Evolutionary conservation across 2,113 vertebrate species (phyloP).

Genomic region (Tinamus guttatus): DNA sequence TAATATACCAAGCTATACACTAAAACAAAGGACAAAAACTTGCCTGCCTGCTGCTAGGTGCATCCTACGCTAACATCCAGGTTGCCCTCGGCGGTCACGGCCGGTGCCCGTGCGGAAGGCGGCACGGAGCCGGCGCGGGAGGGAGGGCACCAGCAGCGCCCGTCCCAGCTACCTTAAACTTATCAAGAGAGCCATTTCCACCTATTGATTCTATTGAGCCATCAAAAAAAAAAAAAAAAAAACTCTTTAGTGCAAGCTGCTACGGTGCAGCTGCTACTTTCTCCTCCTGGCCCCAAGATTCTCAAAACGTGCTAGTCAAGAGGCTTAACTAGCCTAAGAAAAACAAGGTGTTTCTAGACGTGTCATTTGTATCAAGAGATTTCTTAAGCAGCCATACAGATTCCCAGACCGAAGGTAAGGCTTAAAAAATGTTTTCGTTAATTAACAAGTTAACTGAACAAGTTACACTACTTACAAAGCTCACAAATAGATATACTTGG

Average conservation of each 20-base stretch:
- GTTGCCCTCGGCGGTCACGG: neutral
- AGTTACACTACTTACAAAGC: neutral
- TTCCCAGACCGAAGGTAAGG: neutral
- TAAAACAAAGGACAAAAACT: neutral
- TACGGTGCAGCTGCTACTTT: neutral
- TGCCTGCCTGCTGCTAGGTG: neutral
- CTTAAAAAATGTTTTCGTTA: neutral
- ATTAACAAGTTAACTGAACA: neutral
- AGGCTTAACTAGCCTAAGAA: neutral
- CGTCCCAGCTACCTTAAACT: neutral
- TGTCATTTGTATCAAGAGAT: neutral
- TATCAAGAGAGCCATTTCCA: fast-evolving
- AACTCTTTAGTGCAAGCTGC: neutral
- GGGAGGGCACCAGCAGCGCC: neutral
- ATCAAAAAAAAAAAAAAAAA: fast-evolving
- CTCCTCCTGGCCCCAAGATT: fast-evolving
- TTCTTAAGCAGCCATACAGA: neutral
- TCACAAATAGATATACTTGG: fast-evolving
- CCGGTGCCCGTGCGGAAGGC: neutral
- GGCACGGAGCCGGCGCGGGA: neutral
- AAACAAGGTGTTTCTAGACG: neutral
- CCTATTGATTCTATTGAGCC: neutral
- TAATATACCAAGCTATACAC: neutral
- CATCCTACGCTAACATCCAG: neutral
- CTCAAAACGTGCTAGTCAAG: neutral